Conservation (phyloP, 2,113 vertebrate genomes). For the Murina feae region DNA sequence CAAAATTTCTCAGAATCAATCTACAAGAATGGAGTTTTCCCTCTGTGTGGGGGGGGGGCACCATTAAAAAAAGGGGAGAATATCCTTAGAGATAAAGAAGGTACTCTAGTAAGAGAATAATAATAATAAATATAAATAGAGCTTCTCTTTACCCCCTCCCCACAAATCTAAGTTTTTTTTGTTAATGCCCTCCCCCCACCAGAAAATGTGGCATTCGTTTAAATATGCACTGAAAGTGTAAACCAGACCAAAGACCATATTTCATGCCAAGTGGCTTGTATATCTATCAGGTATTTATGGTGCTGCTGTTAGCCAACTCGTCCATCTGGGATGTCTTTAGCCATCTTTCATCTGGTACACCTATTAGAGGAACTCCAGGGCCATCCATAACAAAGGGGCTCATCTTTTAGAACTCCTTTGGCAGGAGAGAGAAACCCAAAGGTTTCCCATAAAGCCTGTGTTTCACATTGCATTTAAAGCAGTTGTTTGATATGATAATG, state of each 20-base stretch:
- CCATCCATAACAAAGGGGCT: constrained; percentile 10
- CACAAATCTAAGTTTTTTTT: background rate
- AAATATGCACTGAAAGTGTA: constrained; percentile 13
- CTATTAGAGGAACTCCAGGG: constrained; percentile 28
- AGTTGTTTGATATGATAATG: constrained; percentile 49
- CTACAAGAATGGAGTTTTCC: background rate
- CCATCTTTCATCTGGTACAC: constrained; percentile 48
- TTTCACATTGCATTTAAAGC: background rate
- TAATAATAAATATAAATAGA: background rate
- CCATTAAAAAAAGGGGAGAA: background rate
- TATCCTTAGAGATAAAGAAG: background rate
- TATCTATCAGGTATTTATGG: constrained; percentile 52
- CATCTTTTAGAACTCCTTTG: constrained; percentile 46
- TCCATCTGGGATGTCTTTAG: constrained; percentile 31
- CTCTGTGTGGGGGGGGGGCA: background rate
- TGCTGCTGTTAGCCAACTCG: constrained; percentile 18
- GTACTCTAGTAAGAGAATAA: background rate
- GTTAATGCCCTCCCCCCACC: background rate
- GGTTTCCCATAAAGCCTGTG: constrained; percentile 45
- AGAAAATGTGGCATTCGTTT: constrained; percentile 23
- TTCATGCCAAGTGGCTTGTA: constrained; percentile 10
- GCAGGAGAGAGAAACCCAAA: constrained; percentile 12
- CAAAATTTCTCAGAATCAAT: background rate
- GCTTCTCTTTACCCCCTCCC: background rate
- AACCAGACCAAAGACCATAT: constrained; percentile 28